Conservation (phyloP, 2,797 vertebrate genomes). For the Gastrophryne carolinensis region DNA sequence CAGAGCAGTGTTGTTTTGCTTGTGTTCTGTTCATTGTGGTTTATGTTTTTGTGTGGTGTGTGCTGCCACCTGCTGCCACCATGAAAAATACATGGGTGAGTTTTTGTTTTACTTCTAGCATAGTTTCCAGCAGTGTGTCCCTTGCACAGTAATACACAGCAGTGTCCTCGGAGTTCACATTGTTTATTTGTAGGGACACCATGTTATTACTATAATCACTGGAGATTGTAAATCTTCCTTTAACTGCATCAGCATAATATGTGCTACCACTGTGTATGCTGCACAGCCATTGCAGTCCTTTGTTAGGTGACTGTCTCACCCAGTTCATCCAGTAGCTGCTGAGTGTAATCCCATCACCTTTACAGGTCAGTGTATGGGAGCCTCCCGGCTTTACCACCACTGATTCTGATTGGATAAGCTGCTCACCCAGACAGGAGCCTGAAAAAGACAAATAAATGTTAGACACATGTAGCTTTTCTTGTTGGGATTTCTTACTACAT, state of each 20-base stretch:
- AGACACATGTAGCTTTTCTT: no score
- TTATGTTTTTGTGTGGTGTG: no score
- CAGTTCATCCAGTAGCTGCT: background rate
- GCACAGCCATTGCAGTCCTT: background rate
- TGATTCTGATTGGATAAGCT: background rate
- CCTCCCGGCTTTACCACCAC: background rate
- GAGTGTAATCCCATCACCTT: background rate
- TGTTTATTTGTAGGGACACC: background rate
- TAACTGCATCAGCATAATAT: background rate
- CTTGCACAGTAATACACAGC: background rate
- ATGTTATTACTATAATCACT: constrained; percentile 6
- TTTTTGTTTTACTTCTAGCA: background rate
- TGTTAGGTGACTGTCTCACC: background rate
- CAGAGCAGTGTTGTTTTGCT: no score
- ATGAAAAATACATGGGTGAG: background rate
- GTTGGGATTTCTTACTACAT: no score
- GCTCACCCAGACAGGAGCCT: background rate
- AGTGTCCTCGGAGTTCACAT: background rate
- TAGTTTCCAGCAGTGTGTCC: background rate
- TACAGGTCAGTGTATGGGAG: background rate
- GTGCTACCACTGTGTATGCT: background rate
- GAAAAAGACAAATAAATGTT: background rate
- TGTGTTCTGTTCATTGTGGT: no score
- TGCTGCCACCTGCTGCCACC: background rate
- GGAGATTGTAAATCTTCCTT: constrained; percentile 1